phyloP scores from a whole-genome alignment of 1,140 invertebrate species.

The Ceratitis capitata region DNA sequence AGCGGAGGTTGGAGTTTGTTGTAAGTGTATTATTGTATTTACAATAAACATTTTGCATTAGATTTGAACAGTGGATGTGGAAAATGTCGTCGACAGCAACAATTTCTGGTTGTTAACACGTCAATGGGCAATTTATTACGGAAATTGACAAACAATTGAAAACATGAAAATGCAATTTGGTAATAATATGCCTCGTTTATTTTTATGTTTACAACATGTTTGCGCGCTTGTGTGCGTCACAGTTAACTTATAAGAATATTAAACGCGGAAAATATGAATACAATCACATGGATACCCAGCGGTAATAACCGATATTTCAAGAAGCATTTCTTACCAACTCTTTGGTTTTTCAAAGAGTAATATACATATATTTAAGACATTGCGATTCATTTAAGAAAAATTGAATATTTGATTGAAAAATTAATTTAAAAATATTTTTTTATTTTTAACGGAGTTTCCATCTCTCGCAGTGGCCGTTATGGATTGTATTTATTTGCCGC shows the following conservation, averaged over 20 bases:
- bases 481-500: no score
- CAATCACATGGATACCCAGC: no score
- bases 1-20: background rate
- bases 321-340: no score
- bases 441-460: no score
- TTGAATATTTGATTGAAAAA: no score
- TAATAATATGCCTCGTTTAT: conserved; percentile 16
- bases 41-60: conserved; percentile 34
- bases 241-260: background rate
- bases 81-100: conserved; percentile 21
- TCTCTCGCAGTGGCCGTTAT: no score
- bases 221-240: background rate
- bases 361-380: no score
- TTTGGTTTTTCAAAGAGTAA: no score
- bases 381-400: no score
- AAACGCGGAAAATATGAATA: background rate
- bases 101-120: conserved; percentile 44
- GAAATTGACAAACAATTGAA: conserved; percentile 40
- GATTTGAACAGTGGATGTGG: conserved; percentile 14
- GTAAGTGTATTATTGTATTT: background rate
- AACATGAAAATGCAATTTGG: conserved; percentile 37
- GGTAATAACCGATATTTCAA: no score
- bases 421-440: no score
- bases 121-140: conserved; percentile 45
- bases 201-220: no score